Evolutionary conservation across 1,140 invertebrate species (phyloP).

Genomic region (Stenopsyche tienmushanensis): DNA sequence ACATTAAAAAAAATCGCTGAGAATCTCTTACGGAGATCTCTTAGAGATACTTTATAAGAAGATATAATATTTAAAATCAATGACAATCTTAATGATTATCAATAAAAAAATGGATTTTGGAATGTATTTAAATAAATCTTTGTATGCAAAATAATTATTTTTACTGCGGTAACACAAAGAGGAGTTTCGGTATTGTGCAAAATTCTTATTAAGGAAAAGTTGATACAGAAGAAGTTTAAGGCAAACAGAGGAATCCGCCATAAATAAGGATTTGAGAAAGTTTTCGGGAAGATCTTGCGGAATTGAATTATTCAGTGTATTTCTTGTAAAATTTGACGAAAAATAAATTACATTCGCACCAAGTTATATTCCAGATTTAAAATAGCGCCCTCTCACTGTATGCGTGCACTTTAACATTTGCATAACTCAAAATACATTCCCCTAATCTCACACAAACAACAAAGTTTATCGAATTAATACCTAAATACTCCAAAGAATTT

Average conservation of each 20-base stretch:
- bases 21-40: no score
- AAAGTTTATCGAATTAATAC: background rate
- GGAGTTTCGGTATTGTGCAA: background rate
- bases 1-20: no score
- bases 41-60: no score
- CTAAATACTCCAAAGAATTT: background rate
- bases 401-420: background rate
- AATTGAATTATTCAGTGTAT: background rate
- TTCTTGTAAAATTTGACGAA: background rate
- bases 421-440: background rate
- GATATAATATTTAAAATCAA: no score
- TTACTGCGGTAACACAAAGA: no score
- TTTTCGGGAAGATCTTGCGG: background rate
- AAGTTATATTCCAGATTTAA: background rate
- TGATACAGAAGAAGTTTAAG: background rate
- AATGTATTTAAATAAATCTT: background rate
- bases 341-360: background rate
- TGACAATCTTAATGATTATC: background rate
- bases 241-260: no score
- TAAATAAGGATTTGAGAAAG: background rate
- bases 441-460: background rate
- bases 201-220: background rate
- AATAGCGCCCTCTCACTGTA: background rate
- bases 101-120: background rate
- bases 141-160: background rate